Evolutionary conservation across 2,888 invertebrate species (phyloP).

Genomic region (Eristalinus aeneus): DNA sequence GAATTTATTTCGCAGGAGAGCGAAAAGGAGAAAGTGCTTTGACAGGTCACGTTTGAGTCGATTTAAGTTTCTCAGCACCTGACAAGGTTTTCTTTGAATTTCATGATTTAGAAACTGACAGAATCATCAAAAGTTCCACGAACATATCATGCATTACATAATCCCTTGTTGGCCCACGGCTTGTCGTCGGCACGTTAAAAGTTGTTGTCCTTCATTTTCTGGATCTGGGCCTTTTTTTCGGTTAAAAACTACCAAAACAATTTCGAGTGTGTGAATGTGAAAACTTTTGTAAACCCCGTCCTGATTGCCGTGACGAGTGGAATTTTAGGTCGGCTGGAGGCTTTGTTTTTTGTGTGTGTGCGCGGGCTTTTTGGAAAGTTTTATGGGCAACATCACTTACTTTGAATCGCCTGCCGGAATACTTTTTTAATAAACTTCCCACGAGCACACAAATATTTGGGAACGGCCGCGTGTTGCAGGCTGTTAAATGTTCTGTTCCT

Average conservation of each 20-base stretch:
- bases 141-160: not conserved
- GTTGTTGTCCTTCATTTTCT: not conserved
- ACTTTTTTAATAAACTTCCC: not conserved
- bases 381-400: not conserved
- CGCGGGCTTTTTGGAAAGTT: not conserved
- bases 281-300: not conserved
- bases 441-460: not conserved
- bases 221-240: not conserved
- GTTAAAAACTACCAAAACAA: not conserved
- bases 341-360: not conserved
- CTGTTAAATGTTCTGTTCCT: no score
- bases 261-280: not conserved
- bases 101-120: not conserved
- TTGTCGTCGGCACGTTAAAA: not conserved
- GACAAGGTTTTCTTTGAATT: not conserved
- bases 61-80: not conserved
- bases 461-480: not conserved
- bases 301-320: not conserved
- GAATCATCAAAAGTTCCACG: not conserved
- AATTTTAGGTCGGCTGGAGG: not conserved
- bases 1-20: not conserved
- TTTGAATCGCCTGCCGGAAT: not conserved
- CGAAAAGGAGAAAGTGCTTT: not conserved
- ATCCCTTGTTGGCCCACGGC: not conserved
- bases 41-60: not conserved